Percentiles rank a stretch among this genome's conserved stretches.
Conservation (phyloP, 2,113 vertebrate species). For the Podarcis cretensis region DNA sequence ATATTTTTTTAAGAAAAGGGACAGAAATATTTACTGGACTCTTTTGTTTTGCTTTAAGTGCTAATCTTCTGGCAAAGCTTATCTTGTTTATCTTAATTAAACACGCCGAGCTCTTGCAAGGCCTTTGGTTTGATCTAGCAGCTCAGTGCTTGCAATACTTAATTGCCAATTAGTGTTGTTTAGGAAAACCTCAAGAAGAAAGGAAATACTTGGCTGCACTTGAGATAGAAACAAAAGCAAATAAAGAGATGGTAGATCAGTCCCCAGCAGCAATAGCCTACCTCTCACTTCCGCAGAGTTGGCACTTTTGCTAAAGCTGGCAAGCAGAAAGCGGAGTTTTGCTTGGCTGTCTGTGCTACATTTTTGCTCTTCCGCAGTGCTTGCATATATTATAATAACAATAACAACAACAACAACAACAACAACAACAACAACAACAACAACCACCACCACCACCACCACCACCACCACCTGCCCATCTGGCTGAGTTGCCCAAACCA, state of each 20-base stretch:
- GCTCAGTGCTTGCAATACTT: not conserved
- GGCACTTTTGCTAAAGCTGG: fast-evolving
- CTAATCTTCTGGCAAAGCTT: not conserved
- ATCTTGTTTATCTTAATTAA: slow-evolving; percentile 23
- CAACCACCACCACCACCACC: too few relatives aligned
- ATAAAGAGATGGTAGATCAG: not conserved
- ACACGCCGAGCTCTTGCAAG: slow-evolving; percentile 1
- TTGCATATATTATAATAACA: not conserved
- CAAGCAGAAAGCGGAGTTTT: fast-evolving
- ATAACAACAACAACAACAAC: too few relatives aligned
- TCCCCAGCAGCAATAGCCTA: not conserved
- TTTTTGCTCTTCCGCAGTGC: not conserved
- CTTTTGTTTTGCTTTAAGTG: slow-evolving; percentile 9
- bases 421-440: too few relatives aligned
- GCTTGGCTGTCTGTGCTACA: too few relatives aligned
- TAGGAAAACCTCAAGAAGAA: not conserved
- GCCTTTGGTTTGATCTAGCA: slow-evolving; percentile 6
- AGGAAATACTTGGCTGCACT: not conserved
- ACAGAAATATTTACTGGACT: not conserved
- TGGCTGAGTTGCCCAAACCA: too few relatives aligned
- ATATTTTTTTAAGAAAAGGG: not conserved
- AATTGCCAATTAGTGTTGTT: slow-evolving; percentile 29
- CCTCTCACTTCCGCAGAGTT: fast-evolving
- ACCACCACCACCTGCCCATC: too few relatives aligned
- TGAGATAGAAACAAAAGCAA: slow-evolving; percentile 10